phyloP scores from a whole-genome alignment of 2,113 vertebrate species.

The Grammomys surdaster region DNA sequence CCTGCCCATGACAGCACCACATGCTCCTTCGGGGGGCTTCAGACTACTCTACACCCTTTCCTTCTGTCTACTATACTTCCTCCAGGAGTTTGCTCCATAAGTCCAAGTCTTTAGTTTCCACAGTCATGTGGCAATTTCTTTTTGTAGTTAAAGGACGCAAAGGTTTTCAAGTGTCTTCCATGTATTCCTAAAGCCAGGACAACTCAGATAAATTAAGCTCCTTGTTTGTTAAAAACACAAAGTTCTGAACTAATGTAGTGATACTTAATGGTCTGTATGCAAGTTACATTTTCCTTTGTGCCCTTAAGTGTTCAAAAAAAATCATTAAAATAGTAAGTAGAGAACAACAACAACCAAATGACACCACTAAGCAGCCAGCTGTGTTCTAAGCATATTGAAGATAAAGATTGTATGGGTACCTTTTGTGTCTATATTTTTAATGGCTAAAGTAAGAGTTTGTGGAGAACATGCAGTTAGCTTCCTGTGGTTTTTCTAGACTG shows the following conservation, averaged over 20 bases:
- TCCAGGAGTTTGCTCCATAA: neutral
- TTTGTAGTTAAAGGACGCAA: neutral
- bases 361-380: neutral
- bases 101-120: neutral
- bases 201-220: neutral
- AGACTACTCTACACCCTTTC: neutral
- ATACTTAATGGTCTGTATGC: neutral
- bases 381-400: neutral
- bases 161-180: neutral
- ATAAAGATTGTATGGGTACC: neutral
- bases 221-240: neutral
- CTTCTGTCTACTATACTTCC: neutral
- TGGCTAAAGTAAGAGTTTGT: neutral
- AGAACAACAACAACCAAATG: neutral
- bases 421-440: neutral
- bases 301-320: neutral
- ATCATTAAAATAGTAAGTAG: neutral
- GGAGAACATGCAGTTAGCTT: neutral
- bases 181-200: neutral
- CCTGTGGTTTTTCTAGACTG: neutral
- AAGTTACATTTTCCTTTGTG: neutral
- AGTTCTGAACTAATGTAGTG: slow-evolving; percentile 3
- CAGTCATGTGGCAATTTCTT: neutral
- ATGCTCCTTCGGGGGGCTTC: neutral
- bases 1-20: neutral